These are phyloP conservation scores for Pogonomyrmex barbatus DNA, from an alignment of 1,140 invertebrate species.

Conservation along the genomic window DNA sequence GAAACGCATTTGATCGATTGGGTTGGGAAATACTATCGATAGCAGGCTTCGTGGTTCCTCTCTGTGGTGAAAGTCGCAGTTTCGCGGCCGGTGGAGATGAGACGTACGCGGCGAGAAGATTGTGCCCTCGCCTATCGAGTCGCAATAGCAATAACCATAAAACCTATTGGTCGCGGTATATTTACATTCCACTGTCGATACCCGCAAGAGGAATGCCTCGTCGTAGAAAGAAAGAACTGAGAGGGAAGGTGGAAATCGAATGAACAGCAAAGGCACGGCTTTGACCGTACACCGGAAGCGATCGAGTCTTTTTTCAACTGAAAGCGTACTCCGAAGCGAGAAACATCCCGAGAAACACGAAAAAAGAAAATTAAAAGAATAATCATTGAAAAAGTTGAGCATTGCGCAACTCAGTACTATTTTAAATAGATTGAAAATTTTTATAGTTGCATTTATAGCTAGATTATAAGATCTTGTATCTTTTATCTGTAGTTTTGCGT, in stretches of 20 bases:
- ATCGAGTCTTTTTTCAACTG: background rate
- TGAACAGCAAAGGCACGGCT: background rate
- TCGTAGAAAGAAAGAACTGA: conserved; percentile 48
- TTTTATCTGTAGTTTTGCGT: background rate
- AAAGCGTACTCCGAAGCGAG: background rate
- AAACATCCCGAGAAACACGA: conserved; percentile 23
- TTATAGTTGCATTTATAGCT: conserved; percentile 3
- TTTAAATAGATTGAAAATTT: conserved; percentile 19
- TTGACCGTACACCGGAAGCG: conserved; percentile 9
- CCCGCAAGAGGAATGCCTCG: conserved; percentile 43
- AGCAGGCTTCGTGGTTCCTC: conserved; percentile 20
- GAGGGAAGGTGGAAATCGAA: background rate
- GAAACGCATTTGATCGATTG: conserved; percentile 16
- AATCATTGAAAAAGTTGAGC: conserved; percentile 17
- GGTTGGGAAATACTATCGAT: conserved; percentile 31
- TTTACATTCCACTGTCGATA: conserved; percentile 77
- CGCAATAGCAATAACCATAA: conserved; percentile 74
- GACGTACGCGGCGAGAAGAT: background rate
- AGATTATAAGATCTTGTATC: background rate
- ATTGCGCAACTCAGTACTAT: background rate
- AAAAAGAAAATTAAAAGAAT: background rate
- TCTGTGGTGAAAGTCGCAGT: conserved; percentile 65
- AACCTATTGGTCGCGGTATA: conserved; percentile 77
- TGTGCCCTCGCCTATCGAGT: conserved; percentile 48
- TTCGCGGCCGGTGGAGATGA: conserved; percentile 34